Evolutionary conservation across 2,113 vertebrate species (phyloP).

Genomic region (Salvator merianae): DNA sequence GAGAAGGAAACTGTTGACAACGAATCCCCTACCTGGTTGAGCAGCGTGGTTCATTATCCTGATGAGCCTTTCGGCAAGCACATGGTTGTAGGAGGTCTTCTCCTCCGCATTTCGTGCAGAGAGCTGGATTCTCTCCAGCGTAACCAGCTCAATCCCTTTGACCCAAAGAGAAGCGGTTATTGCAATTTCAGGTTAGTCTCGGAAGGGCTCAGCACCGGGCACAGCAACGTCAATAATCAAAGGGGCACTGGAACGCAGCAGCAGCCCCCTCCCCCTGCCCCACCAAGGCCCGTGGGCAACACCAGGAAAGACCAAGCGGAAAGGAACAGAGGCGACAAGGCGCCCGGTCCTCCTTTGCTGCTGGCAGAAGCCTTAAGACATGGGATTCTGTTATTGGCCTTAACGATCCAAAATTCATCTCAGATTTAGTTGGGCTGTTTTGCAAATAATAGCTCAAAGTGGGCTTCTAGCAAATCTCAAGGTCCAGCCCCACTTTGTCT

Average conservation of each 20-base stretch:
- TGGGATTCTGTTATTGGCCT: too few relatives aligned
- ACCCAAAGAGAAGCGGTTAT: background rate
- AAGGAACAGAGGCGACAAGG: too few relatives aligned
- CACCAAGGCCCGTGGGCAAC: background rate
- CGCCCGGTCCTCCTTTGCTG: fast-evolving
- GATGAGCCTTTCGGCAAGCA: slow-evolving; percentile 92
- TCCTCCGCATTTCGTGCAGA: slow-evolving; percentile 82
- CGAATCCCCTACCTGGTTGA: slow-evolving; percentile 81
- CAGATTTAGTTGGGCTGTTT: background rate
- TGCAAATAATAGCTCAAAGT: background rate
- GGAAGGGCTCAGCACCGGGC: background rate
- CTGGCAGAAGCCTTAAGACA: too few relatives aligned
- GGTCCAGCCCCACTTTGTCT: background rate
- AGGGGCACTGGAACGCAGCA: background rate
- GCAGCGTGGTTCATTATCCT: slow-evolving; percentile 91
- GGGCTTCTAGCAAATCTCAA: background rate
- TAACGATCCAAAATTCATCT: background rate
- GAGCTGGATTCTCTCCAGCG: slow-evolving; percentile 90
- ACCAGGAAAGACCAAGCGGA: background rate
- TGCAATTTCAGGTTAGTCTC: fast-evolving
- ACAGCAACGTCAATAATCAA: background rate
- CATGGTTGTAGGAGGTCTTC: slow-evolving; percentile 88
- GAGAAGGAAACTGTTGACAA: too few relatives aligned
- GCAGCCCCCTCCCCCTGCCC: background rate
- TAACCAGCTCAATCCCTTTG: slow-evolving; percentile 88